Percentiles rank a stretch among this genome's conserved stretches.
These are phyloP conservation scores for Acipenser ruthenus DNA, from an alignment of 2,797 vertebrate genomes.

Conservation along the genomic window DNA sequence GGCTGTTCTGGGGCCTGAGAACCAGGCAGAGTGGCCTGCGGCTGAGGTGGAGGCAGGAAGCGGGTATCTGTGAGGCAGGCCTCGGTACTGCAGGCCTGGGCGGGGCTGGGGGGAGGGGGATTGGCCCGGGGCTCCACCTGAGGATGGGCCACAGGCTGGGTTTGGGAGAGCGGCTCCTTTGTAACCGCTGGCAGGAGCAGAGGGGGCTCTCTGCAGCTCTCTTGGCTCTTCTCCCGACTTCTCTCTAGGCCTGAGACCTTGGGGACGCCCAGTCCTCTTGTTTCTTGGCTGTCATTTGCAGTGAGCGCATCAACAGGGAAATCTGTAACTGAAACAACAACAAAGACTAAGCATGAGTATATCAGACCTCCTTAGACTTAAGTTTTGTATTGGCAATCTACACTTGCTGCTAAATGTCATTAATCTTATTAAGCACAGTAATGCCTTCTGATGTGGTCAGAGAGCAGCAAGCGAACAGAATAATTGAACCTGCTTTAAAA, in stretches of 20 bases:
- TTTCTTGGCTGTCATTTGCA: conserved; percentile 79
- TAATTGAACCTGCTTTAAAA: not conserved
- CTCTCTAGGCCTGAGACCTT: conserved; percentile 96
- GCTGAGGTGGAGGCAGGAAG: conserved; percentile 33
- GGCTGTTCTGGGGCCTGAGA: conserved; percentile 52
- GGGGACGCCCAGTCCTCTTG: conserved; percentile 68
- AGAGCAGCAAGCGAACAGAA: not conserved
- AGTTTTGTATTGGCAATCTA: not conserved
- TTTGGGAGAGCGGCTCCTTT: conserved; percentile 55
- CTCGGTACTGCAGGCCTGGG: conserved; percentile 7
- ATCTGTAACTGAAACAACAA: conserved; percentile 44
- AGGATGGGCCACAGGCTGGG: conserved; percentile 36
- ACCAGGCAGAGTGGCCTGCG: conserved; percentile 40
- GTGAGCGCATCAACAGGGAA: conserved; percentile 53
- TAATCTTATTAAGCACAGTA: no score
- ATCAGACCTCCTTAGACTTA: no score
- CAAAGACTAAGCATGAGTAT: no score
- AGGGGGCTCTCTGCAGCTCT: conserved; percentile 67
- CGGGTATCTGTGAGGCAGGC: conserved; percentile 30
- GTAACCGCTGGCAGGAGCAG: conserved; percentile 58
- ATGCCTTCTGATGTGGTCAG: not conserved
- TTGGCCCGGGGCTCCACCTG: conserved; percentile 44
- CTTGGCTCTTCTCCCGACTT: conserved; percentile 92
- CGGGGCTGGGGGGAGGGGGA: conserved; percentile 24
- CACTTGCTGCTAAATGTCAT: not conserved